A percentile compares a stretch with the other conserved stretches of the same genome.
These are phyloP conservation scores for Clinocottus analis DNA, from an alignment of 2,113 vertebrate species.

Conservation along the genomic window DNA sequence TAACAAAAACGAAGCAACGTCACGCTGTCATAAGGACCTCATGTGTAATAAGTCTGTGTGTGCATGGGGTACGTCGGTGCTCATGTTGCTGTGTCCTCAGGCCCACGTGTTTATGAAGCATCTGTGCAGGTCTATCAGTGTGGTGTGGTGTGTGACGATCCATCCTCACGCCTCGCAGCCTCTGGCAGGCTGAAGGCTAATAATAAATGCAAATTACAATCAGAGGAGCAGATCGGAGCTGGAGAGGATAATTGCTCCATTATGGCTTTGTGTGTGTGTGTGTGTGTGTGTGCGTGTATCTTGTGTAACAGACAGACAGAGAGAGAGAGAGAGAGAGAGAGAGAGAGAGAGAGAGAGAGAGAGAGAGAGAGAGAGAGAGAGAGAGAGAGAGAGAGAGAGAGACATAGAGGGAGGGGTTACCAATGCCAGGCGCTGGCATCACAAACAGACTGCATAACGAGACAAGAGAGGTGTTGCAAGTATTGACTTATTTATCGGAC, in stretches of 20 bases:
- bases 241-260: slow-evolving; percentile 81
- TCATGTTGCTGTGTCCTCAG: slow-evolving; percentile 48
- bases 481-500: slow-evolving; percentile 63
- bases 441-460: slow-evolving; percentile 38
- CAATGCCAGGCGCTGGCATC: slow-evolving; percentile 48
- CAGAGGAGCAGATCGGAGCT: slow-evolving; percentile 70
- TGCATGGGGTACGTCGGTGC: not conserved
- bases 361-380: not conserved
- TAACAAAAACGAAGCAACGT: slow-evolving; percentile 47
- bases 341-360: not conserved
- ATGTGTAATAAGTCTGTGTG: not conserved
- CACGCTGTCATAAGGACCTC: slow-evolving; percentile 36
- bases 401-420: not conserved
- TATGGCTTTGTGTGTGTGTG: slow-evolving; percentile 58
- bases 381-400: not conserved
- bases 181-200: slow-evolving; percentile 66
- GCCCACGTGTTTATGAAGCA: slow-evolving; percentile 61
- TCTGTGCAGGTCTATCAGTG: slow-evolving; percentile 68
- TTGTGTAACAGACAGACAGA: slow-evolving; percentile 21
- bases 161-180: slow-evolving; percentile 56
- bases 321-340: not conserved
- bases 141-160: slow-evolving; percentile 58
- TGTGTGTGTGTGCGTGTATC: slow-evolving; percentile 40
- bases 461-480: slow-evolving; percentile 25
- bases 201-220: slow-evolving; percentile 83